Evolutionary conservation across 2,113 vertebrate genomes (phyloP).

Genomic region (Mugil cephalus): DNA sequence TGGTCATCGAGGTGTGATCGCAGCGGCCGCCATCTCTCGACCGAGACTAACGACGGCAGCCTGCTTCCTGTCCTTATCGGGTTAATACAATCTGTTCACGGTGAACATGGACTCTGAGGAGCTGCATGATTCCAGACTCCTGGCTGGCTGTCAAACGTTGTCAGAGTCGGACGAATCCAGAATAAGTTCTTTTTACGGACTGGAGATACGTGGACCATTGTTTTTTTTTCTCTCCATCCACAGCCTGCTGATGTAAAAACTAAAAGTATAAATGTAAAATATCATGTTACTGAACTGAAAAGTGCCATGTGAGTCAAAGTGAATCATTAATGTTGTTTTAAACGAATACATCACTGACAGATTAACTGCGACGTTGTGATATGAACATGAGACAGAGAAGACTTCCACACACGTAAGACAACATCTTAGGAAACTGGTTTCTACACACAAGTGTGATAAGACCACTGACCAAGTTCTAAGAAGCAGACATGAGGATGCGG

Average conservation of each 20-base stretch:
- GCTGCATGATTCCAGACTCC: conserved; percentile 58
- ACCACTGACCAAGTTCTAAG: no score
- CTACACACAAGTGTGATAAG: no score
- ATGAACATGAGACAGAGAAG: conserved; percentile 10
- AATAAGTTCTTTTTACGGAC: conserved; percentile 18
- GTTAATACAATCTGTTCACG: conserved; percentile 11
- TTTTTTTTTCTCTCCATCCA: conserved; percentile 18
- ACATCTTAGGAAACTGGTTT: no score
- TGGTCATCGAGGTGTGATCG: conserved; percentile 92
- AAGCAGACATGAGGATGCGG: neutral
- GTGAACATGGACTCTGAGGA: conserved; percentile 37
- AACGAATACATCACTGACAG: conserved; percentile 13
- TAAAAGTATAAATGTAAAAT: conserved; percentile 42
- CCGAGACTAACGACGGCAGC: conserved; percentile 26
- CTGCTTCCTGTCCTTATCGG: conserved; percentile 30
- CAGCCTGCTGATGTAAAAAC: conserved; percentile 49
- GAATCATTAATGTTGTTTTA: conserved; percentile 33
- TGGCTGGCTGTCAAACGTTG: conserved; percentile 36
- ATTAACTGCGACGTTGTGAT: conserved; percentile 34
- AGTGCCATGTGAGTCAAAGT: conserved; percentile 44
- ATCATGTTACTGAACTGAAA: conserved; percentile 42
- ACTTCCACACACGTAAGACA: no score
- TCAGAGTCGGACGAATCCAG: conserved; percentile 15
- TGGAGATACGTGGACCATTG: conserved; percentile 18
- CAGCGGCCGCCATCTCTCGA: conserved; percentile 30